phyloP scores from a whole-genome alignment of 2,113 vertebrate genomes.

The Hymenochirus boettgeri region DNA sequence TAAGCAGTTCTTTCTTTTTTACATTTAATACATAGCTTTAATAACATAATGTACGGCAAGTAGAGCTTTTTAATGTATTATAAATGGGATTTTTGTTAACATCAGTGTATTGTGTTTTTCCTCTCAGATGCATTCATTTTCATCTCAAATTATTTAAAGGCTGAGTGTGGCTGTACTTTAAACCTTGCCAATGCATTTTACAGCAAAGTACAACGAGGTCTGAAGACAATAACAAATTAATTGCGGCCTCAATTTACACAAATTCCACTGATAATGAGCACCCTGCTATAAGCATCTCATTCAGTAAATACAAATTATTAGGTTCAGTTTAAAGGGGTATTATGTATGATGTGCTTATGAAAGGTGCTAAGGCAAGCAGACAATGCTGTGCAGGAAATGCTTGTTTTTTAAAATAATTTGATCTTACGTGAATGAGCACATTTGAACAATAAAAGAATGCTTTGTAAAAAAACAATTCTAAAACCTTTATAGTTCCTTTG shows the following conservation, averaged over 20 bases:
- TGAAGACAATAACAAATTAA: slow-evolving; percentile 34
- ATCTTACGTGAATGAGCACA: background rate
- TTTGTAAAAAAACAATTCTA: too few species aligned
- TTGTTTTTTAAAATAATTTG: background rate
- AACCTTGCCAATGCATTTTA: slow-evolving; percentile 8
- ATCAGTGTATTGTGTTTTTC: slow-evolving; percentile 17
- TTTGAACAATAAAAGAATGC: too few species aligned
- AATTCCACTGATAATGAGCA: slow-evolving; percentile 1
- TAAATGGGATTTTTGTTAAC: slow-evolving; percentile 22
- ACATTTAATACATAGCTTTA: slow-evolving; percentile 22
- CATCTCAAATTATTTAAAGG: slow-evolving; percentile 17
- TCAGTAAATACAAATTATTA: background rate
- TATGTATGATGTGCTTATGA: background rate
- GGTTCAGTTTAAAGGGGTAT: background rate
- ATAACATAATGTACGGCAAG: slow-evolving; percentile 20
- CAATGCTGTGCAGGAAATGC: background rate
- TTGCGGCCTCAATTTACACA: background rate
- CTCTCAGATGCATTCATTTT: slow-evolving; percentile 13
- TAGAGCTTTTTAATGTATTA: slow-evolving; percentile 24
- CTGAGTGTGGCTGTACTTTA: slow-evolving; percentile 21
- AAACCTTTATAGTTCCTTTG: too few species aligned
- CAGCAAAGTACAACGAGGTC: slow-evolving; percentile 9
- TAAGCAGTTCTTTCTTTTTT: background rate
- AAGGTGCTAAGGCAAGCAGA: background rate
- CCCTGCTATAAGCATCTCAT: slow-evolving; percentile 1